phyloP scores from a whole-genome alignment of 2,113 vertebrate species.

The Plecotus auritus region DNA sequence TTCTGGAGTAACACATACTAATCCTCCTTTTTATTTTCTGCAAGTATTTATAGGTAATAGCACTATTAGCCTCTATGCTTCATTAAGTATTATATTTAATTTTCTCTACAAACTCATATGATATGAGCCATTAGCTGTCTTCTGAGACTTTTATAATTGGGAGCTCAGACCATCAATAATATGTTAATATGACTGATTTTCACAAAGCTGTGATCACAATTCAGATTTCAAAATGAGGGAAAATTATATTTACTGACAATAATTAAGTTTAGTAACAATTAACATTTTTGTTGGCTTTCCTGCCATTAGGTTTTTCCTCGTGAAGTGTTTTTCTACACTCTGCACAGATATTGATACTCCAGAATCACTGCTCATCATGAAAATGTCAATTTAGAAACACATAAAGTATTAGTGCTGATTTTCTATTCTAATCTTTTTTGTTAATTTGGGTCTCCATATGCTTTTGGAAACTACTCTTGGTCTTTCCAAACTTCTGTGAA shows the following conservation, averaged over 20 bases:
- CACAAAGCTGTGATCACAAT: conserved; percentile 53
- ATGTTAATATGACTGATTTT: conserved; percentile 54
- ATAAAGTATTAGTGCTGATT: not conserved
- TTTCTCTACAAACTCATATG: conserved; percentile 62
- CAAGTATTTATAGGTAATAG: conserved; percentile 57
- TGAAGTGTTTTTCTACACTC: not conserved
- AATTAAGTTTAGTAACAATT: conserved; percentile 46
- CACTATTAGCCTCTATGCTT: conserved; percentile 53
- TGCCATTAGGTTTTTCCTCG: not conserved
- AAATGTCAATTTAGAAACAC: not conserved
- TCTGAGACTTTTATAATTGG: conserved; percentile 58
- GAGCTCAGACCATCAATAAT: conserved; percentile 56
- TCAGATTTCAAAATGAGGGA: conserved; percentile 35
- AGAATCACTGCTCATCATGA: not conserved
- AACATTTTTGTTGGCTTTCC: conserved; percentile 48
- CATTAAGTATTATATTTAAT: conserved; percentile 69
- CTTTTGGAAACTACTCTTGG: not conserved
- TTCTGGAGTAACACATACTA: conserved; percentile 33
- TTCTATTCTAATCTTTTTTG: not conserved
- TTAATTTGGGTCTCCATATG: not conserved
- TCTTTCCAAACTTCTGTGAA: not conserved
- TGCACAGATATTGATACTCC: not conserved
- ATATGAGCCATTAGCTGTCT: conserved; percentile 61
- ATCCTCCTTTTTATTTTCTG: conserved; percentile 42
- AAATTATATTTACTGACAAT: conserved; percentile 50